These are phyloP conservation scores for Drosophila fungiperda DNA, from an alignment of 2,888 invertebrate species.

Conservation along the genomic window DNA sequence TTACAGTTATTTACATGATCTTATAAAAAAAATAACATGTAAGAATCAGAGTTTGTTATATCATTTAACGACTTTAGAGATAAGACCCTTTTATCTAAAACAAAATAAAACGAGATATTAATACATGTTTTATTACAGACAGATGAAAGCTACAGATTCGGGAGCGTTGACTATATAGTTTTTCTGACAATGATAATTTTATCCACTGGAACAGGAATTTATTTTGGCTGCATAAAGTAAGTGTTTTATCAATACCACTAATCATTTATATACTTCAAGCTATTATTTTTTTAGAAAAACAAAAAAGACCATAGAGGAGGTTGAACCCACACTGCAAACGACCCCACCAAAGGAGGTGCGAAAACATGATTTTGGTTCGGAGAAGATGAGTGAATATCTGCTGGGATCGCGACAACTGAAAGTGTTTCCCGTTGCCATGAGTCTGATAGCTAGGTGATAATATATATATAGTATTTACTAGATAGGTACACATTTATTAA, in stretches of 20 bases:
- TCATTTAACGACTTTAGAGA: slow-evolving; percentile 12
- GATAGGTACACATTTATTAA: neutral
- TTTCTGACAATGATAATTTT: slow-evolving; percentile 89
- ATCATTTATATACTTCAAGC: neutral
- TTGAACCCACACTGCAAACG: slow-evolving; percentile 52
- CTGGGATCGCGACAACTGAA: slow-evolving; percentile 91
- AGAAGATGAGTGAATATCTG: slow-evolving; percentile 90
- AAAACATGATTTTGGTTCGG: slow-evolving; percentile 84
- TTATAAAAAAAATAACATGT: neutral
- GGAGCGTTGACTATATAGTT: slow-evolving; percentile 88
- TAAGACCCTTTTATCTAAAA: slow-evolving; percentile 20
- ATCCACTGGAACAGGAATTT: slow-evolving; percentile 92
- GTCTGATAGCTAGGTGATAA: slow-evolving; percentile 91
- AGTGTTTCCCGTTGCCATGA: slow-evolving; percentile 94
- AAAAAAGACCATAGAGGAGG: slow-evolving; percentile 52
- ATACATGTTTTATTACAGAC: slow-evolving; percentile 34
- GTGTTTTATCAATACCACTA: slow-evolving; percentile 19
- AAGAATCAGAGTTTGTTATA: slow-evolving; percentile 9
- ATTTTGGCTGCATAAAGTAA: slow-evolving; percentile 85
- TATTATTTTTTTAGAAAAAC: slow-evolving; percentile 44
- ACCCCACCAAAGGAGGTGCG: slow-evolving; percentile 32
- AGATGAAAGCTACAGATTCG: slow-evolving; percentile 70
- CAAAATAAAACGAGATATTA: neutral
- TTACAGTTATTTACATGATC: neutral
- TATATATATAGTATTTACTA: slow-evolving; percentile 3